Base-by-base conservation (phyloP, 2,888 invertebrate genomes). In the Lycaena phlaeas region DNA sequence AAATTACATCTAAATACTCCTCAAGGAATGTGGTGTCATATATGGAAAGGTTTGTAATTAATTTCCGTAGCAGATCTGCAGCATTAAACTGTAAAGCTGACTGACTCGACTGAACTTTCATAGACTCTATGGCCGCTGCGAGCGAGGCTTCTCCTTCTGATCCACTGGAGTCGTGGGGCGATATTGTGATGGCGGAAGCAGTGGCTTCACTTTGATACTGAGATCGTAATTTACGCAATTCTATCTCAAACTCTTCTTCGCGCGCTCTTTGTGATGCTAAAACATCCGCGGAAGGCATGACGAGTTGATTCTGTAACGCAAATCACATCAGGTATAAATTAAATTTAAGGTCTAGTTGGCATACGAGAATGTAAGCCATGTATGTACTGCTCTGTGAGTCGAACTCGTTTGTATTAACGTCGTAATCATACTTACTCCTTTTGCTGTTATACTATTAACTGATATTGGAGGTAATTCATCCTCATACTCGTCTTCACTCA, bases 281-380 rank as follows among this genome's bases (percentile, higher is more conserved):
- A 2, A 50, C 42, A 11, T 50, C 46, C 1, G 50, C 50, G 9
- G 50, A 25, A n/a, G 50, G 50, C 50, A 50, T 50, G 9, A 36
- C 42, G 14, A 44, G 46, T 27, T 43, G 29, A 12, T 30, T 38
- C 49, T 50, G 15, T 1, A 30, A 39, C 6, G 14, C 9, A 17
- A n/a, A 31, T 10, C 11, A 9, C 14, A 29, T 7, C 9, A 29
- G 6, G 9, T 12, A 29, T 11, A 12, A 2, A 12, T 4, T 29
- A 29, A 11, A 1, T 11, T 12, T 18, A 18, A 43, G n/a, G n/a
- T n/a, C n/a, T n/a, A n/a, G n/a, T n/a, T n/a, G n/a, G n/a, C n/a
- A n/a, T n/a, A n/a, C n/a, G n/a, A n/a, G n/a, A n/a, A n/a, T n/a
- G n/a, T n/a, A n/a, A n/a, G n/a, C n/a, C n/a, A n/a, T n/a, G n/a